Base-by-base conservation (phyloP, 2,888 invertebrate genomes). In the Aspidapion aeneum region DNA sequence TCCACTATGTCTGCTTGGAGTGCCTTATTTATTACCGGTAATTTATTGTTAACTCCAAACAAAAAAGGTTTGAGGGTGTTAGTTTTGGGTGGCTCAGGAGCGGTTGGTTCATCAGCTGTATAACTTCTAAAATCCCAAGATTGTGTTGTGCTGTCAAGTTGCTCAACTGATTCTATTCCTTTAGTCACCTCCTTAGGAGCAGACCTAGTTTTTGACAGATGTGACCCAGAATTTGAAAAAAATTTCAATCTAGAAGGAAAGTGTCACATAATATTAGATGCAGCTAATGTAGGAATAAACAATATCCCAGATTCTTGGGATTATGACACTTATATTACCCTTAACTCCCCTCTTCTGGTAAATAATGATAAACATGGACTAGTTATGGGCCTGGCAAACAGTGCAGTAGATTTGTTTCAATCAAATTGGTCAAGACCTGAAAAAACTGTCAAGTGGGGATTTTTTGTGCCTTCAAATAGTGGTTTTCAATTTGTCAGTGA, bases 61-160 rank as follows among this genome's bases (percentile, higher is more conserved):
- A 80, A 58, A 20, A 75, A 75, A 20, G 83, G 85, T 65, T 84
- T 82, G 66, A 84, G 87, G 74, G 86, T 92, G 60, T 83, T 98
- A 67, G 86, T 98, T 68, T 83, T 96, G 68, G 98, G 96, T 1
- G 93, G 90, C 55, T 89, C 96, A 22, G 98, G 98, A 52, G 96
- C 96, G 55, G 94, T 96, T 60, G 98, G 98, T 52, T 90, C 90
- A 60, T 82, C 91, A 68, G 94, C 95, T 61, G 85, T 96, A 74
- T 97, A 96, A 82, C 83, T 96, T 72, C 83, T 96, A 62, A 90
- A 87, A 75, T 85, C 88, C 2, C 90, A 91, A 85, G 88, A 88
- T 57, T 88, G 87, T 49, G 81, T 86, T 69, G 90, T 93, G n/a
- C n/a, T n/a, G 52, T 85, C 88, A 12, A 91, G 92, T 0, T 94